A percentile compares a stretch with the other conserved stretches of the same genome.
phyloP scores from a whole-genome alignment of 53 echinoderm and acorn worm genomes.

The Paracentrotus lividus region DNA sequence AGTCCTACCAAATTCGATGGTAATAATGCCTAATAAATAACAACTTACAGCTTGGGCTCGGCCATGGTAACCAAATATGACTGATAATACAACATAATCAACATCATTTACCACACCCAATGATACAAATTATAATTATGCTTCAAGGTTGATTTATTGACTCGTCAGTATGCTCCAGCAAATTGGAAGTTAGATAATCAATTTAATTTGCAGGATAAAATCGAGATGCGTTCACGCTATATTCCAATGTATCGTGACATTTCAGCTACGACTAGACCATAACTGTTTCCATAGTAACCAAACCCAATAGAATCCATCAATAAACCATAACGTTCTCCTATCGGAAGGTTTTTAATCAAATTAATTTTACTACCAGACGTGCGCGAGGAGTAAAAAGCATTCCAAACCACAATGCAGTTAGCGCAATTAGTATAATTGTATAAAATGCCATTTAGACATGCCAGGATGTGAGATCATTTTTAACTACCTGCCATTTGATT shows the following conservation, averaged over 20 bases:
- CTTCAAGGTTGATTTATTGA: conserved; percentile 14
- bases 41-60: no score
- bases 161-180: neutral
- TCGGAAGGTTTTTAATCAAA: conserved; percentile 44
- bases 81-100: neutral
- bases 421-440: neutral
- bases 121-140: neutral
- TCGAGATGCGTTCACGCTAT: neutral
- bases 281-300: conserved; percentile 20
- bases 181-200: conserved; percentile 26
- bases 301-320: conserved; percentile 10
- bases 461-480: neutral
- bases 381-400: neutral
- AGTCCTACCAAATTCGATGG: no score
- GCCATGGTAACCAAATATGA: no score
- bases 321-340: conserved; percentile 1
- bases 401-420: neutral
- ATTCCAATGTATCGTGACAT: neutral
- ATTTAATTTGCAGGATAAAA: neutral
- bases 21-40: no score
- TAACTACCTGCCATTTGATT: neutral
- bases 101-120: neutral
- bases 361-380: neutral
- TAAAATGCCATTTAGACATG: neutral
- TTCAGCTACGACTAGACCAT: conserved; percentile 30